Evolutionary conservation across 1,140 invertebrate genomes (phyloP), one percentile per base, ranked within the genome.

Genomic region (Pygmarrhopalites habei): DNA sequence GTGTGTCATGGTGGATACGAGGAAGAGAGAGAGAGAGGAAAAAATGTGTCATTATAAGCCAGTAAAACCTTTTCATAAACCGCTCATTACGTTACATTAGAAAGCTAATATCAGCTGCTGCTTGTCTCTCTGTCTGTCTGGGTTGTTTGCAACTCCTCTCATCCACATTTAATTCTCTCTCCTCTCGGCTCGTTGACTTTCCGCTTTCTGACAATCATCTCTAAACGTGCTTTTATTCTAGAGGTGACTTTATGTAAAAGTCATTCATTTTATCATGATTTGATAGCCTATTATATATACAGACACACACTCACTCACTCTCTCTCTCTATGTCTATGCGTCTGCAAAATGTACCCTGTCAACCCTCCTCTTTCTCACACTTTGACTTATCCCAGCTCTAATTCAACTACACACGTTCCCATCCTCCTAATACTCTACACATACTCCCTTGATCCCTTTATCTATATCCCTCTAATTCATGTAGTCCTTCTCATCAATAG

Each of bases 31-130:
- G n/a, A n/a, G n/a, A n/a, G 46, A 15, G 46, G 7, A 49, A 12
- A 12, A 49, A 23, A 60, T 51, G 55, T 61, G 47, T 44, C 60
- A 53, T 61, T 55, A 53, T 52, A 39, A 23, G 49, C 60, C 60
- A 26, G n/a, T 61, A 61, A 44, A 58, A 61, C 30, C 60, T 53
- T 55, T 52, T 52, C 60, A 53, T 53, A 43, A 43, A 28, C 51
- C 30, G 60, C 47, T 60, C 58, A 55, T 61, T 61, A 61, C 32
- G 43, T 52, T 28, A 52, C 49, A 26, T 29, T 52, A 10, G n/a
- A 25, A 52, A 21, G 32, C 5, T n/a, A n/a, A 7, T 47, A 19
- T 47, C 17, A 47, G 44, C 17, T 25, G 17, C 44, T n/a, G 44
- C 44, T 47, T n/a, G 44, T 25, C 5, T 19, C n/a, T 47, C n/a